Conservation (phyloP, 2,888 invertebrate species). For the Anaspis maculata region DNA sequence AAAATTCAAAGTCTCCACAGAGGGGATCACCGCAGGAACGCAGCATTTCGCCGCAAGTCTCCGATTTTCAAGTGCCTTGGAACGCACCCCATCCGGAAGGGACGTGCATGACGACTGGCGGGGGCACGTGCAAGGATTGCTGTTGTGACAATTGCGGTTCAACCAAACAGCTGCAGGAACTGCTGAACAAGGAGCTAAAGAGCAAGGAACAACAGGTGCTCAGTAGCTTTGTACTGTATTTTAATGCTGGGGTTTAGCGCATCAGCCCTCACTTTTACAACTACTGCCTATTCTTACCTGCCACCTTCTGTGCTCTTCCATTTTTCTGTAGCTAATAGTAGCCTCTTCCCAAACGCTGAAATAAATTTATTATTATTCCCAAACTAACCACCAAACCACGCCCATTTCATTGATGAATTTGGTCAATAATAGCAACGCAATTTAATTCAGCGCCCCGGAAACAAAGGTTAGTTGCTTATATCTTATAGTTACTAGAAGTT, state of each 20-base stretch:
- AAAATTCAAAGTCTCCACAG: neutral
- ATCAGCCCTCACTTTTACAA: too few species aligned
- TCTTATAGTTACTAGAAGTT: too few species aligned
- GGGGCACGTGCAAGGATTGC: slow-evolving; percentile 17
- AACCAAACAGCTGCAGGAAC: slow-evolving; percentile 25
- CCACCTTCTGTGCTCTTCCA: too few species aligned
- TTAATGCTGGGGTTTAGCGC: too few species aligned
- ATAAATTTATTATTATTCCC: neutral
- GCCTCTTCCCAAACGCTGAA: too few species aligned
- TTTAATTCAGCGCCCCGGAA: too few species aligned
- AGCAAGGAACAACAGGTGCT: slow-evolving; percentile 19
- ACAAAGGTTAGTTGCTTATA: too few species aligned
- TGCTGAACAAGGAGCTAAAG: slow-evolving; percentile 29
- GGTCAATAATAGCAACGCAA: too few species aligned
- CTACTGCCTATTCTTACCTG: too few species aligned
- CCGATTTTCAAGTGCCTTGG: slow-evolving; percentile 3
- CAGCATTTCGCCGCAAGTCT: slow-evolving; percentile 3
- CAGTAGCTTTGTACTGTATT: neutral
- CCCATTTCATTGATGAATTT: too few species aligned
- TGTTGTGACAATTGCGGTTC: slow-evolving; percentile 26
- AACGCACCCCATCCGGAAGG: slow-evolving; percentile 6
- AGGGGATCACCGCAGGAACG: neutral
- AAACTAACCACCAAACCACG: too few species aligned
- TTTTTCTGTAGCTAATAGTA: too few species aligned
- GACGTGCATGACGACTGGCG: neutral